Evolutionary conservation across 2,888 invertebrate genomes (phyloP), one percentile per base, ranked within the genome.

Genomic region (Yponomeuta plumbellus): DNA sequence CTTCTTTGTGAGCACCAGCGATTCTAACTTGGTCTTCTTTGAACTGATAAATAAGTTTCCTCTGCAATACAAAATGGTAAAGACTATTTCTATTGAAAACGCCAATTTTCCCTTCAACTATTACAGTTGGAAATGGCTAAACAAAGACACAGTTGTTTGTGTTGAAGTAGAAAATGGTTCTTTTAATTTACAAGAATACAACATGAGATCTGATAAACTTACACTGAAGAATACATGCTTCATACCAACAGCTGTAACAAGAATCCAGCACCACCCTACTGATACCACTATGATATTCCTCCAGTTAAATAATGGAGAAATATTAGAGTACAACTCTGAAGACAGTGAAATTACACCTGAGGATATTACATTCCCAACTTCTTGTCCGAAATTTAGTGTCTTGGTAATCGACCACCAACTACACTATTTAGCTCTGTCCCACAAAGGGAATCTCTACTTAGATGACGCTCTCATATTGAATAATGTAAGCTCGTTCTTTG

Each of bases 401-500:
- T 71, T 88, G 21, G 74, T 75, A 22, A 76, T 92, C 65, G 83
- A 84, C 40, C 76, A 81, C n/a, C 80, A 83, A 59, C 71, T 89
- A 61, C 76, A 86, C 65, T 82, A 92, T 66, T 75, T 94, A 62
- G 92, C 92, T 20, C 78, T 94, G 11, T 90, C 92, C 59, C 85
- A 86, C 63, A 91, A 92, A 74, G 90, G 92, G 64, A 83, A 90
- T 67, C 85, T 95, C 22, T 93, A 91, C 71, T 76, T 94, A 26
- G 89, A 94, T 76, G 87, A 91, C 66, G 79, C 76, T 67, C 81
- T 93, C 78, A 83, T 94, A n/a, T 90, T 94, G 64, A 92, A 92
- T 68, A 94, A 94, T 83, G 93, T 95, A 13, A 95, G 93, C 67
- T 96, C 96, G 11, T 93, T 94, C 71, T 92, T 88, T 73, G 76